Evolutionary conservation across 2,888 invertebrate genomes (phyloP).

Genomic region (Lepetodrilus schrolli): DNA sequence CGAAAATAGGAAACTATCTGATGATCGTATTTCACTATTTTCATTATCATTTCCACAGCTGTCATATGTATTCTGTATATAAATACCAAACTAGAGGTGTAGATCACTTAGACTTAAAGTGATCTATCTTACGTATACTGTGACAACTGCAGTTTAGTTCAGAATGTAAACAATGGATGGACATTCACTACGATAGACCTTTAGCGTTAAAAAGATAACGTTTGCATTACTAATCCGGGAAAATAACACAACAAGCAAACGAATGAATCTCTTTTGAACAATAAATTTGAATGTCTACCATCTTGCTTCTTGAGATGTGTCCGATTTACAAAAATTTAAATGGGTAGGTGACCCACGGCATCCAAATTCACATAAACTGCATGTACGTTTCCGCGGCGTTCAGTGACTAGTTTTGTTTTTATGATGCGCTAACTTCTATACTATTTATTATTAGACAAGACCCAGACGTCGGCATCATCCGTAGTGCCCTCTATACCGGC

Average conservation of each 20-base stretch:
- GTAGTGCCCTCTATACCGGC: background rate
- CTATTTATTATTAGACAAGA: too few species aligned
- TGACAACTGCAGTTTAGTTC: too few species aligned
- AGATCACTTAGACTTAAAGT: too few species aligned
- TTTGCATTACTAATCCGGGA: background rate
- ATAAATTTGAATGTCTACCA: background rate
- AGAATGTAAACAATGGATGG: background rate
- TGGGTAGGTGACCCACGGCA: conserved; percentile 5
- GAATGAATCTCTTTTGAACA: too few species aligned
- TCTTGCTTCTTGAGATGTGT: conserved; percentile 9
- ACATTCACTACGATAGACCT: background rate
- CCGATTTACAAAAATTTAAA: conserved; percentile 14
- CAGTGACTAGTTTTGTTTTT: too few species aligned
- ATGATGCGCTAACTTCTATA: too few species aligned
- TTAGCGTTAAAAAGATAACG: background rate
- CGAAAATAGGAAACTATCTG: background rate
- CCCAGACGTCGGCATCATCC: background rate
- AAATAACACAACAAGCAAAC: background rate
- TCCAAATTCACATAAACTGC: conserved; percentile 4
- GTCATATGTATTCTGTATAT: too few species aligned
- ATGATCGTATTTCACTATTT: too few species aligned
- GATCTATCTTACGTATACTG: too few species aligned
- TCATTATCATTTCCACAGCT: too few species aligned
- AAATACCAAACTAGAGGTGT: background rate
- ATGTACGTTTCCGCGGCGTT: conserved; percentile 24